A percentile compares a stretch with the other conserved stretches of the same genome.
phyloP scores from a whole-genome alignment of 2,797 vertebrate genomes.

The Pyrocephalus nanus region DNA sequence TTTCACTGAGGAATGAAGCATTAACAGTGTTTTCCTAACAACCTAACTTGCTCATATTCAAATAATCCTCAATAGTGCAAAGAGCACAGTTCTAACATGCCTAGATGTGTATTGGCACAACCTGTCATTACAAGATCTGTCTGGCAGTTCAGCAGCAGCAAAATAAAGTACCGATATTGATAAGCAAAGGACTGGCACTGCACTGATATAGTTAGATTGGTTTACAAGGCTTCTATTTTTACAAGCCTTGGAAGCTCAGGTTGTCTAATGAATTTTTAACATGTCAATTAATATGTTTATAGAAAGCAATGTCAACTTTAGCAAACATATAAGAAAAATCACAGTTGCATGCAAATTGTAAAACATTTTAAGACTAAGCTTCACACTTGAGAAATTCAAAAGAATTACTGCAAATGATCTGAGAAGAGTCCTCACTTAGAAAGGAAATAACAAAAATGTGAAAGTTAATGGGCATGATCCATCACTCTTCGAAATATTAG shows the following conservation, averaged over 20 bases:
- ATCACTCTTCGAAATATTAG: not conserved
- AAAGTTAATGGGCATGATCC: not conserved
- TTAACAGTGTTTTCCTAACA: not conserved
- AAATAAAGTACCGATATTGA: not conserved
- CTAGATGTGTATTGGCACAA: not conserved
- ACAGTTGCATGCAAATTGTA: slow-evolving; percentile 53
- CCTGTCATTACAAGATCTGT: not conserved
- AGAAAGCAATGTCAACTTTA: slow-evolving; percentile 43
- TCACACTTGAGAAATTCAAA: not conserved
- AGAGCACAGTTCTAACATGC: not conserved
- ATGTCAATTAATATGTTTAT: slow-evolving; percentile 66
- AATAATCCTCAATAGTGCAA: not conserved
- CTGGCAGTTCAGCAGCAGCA: not conserved
- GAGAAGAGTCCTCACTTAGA: not conserved
- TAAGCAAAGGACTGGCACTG: slow-evolving; percentile 57
- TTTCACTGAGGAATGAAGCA: not conserved
- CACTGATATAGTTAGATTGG: slow-evolving; percentile 69
- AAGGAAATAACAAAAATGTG: not conserved
- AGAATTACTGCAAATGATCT: not conserved
- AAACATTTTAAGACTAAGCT: not conserved
- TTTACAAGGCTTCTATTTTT: slow-evolving; percentile 62
- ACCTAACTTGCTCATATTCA: not conserved
- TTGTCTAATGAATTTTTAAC: slow-evolving; percentile 72
- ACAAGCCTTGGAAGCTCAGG: slow-evolving; percentile 57
- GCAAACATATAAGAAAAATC: slow-evolving; percentile 64